Conservation (phyloP, 2,113 vertebrate genomes). For the Thunnus maccoyii region DNA sequence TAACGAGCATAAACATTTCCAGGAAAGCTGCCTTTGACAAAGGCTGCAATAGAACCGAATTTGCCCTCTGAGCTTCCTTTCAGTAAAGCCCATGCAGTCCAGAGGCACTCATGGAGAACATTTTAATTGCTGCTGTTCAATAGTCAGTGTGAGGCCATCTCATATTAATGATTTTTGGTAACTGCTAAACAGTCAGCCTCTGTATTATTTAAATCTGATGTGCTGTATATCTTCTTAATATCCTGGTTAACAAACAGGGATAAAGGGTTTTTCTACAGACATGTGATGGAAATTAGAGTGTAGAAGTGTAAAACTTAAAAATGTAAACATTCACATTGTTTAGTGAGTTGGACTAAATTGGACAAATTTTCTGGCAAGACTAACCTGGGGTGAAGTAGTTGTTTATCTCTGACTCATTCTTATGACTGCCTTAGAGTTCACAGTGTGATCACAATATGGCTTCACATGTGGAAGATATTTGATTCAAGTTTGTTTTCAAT, state of each 20-base stretch:
- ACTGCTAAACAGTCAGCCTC: not conserved
- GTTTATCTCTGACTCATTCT: too few relatives aligned
- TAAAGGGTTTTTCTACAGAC: not conserved
- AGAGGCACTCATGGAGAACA: conserved; percentile 70
- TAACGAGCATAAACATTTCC: conserved; percentile 27
- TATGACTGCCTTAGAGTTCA: too few relatives aligned
- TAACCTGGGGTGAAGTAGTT: too few relatives aligned
- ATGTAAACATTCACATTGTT: too few relatives aligned
- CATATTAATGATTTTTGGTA: conserved; percentile 8
- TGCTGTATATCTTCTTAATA: not conserved
- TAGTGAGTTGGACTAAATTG: too few relatives aligned
- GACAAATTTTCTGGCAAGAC: too few relatives aligned
- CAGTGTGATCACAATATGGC: too few relatives aligned
- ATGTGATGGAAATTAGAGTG: not conserved
- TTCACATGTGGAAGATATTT: too few relatives aligned
- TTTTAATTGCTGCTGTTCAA: conserved; percentile 69
- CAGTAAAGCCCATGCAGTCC: conserved; percentile 4
- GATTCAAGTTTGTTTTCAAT: too few relatives aligned
- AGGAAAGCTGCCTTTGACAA: conserved; percentile 7
- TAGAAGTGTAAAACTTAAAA: not conserved
- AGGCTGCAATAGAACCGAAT: conserved; percentile 3
- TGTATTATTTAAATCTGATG: not conserved
- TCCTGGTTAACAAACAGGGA: not conserved
- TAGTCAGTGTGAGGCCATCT: conserved; percentile 23
- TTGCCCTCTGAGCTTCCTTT: conserved; percentile 24